Evolutionary conservation across 2,113 vertebrate genomes (phyloP), one percentile per base, ranked within the genome.

Genomic region (Saguinus midas): DNA sequence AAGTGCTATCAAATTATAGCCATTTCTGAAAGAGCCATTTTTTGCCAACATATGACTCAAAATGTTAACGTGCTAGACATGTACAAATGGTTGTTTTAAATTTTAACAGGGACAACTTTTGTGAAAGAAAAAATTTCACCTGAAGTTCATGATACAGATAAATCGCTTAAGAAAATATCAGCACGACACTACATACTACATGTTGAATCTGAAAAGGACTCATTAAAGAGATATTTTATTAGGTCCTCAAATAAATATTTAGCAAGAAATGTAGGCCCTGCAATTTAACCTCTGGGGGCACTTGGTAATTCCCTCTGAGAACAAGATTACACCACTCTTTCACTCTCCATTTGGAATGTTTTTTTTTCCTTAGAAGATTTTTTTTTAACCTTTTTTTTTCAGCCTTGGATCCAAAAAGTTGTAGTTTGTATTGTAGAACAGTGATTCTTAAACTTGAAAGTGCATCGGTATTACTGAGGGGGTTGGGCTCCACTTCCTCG

Each of bases 11-110:
- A 50, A 91, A 20, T 83, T 35, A 82, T 0, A 81, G 97, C 80
- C 20, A 79, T 55, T 90, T 94, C 87, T 43, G 72, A 75, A 86
- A 94, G 81, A 94, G 78, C 73, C 66, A 25, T 96, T 98, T 97
- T 97, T 96, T 52, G 90, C 48, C 97, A 75, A 93, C 1, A 0
- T 17, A 87, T 29, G 92, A 43, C 18, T n/a, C 87, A 73, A 87
- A 91, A 17, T 2, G 57, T 14, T 85, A 68, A 68, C 32, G 35
- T 6, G 0, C 85, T 40, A 32, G 75, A 55, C 35, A 2, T 73
- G 52, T 91, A 64, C 83, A 97, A 93, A 48, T 32, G 6, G 48
- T 25, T 1, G 27, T 68, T 91, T 97, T 55, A 57, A 55, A 14
- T 79, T 94, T 94, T 48, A 1, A 85, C 6, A 68, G 68, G 27